These are phyloP conservation scores for Dysdera silvatica DNA, from an alignment of 1,140 invertebrate genomes.

Conservation along the genomic window DNA sequence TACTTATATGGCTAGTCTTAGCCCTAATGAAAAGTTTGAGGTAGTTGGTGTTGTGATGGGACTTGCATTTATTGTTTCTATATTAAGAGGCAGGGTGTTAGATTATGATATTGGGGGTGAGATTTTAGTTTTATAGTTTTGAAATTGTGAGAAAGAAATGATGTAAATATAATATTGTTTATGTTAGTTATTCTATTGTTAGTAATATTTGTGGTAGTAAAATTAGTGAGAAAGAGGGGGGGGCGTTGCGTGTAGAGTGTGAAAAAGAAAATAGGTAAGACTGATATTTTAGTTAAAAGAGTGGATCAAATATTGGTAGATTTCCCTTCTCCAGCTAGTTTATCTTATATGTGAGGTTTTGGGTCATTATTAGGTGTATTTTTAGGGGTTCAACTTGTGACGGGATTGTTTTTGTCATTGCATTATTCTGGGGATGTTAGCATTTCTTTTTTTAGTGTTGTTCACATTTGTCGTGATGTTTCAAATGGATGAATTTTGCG, in stretches of 20 bases:
- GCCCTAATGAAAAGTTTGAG: slow-evolving; percentile 2
- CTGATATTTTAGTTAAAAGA: neutral
- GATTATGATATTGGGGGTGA: too few relatives aligned
- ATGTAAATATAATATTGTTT: neutral
- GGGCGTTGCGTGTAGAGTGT: neutral
- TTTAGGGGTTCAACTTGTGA: slow-evolving; percentile 53
- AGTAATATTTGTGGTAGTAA: neutral
- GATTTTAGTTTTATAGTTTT: neutral
- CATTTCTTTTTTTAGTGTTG: slow-evolving; percentile 52
- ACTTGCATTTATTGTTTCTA: neutral
- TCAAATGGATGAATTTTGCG: slow-evolving; percentile 50
- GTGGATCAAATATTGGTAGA: neutral
- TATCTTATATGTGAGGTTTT: slow-evolving; percentile 8
- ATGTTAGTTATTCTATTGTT: neutral
- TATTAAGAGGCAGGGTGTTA: too few relatives aligned
- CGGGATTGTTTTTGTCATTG: slow-evolving; percentile 54
- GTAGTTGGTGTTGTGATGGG: neutral
- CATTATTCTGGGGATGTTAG: slow-evolving; percentile 51
- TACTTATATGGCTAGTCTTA: neutral
- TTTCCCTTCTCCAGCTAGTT: neutral
- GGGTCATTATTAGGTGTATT: slow-evolving; percentile 7
- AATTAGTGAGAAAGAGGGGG: neutral
- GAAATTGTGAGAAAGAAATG: neutral
- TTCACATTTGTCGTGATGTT: slow-evolving; percentile 39
- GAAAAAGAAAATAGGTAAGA: neutral